phyloP scores from a whole-genome alignment of 2,888 invertebrate species.

The Oscheius sp. region DNA sequence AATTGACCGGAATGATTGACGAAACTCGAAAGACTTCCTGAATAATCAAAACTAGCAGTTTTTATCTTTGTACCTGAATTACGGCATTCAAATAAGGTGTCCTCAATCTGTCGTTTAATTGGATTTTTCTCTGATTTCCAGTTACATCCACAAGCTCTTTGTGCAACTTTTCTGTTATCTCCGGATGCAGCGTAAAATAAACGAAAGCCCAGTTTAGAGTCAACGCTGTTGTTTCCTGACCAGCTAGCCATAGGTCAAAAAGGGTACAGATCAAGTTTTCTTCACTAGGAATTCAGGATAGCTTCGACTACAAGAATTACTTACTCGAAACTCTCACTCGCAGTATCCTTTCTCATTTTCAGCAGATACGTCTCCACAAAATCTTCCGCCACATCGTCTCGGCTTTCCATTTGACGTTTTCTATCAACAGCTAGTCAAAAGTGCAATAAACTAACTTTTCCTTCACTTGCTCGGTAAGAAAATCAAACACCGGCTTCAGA shows the following conservation, averaged over 20 bases:
- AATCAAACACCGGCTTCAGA: background rate
- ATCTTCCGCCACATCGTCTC: constrained; percentile 45
- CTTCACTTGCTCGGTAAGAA: constrained; percentile 21
- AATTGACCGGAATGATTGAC: constrained; percentile 22
- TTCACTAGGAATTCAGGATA: constrained; percentile 34
- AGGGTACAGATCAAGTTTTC: constrained; percentile 42
- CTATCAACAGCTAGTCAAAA: too few relatives aligned
- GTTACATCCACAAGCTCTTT: constrained; percentile 42
- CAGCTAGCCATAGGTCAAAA: constrained; percentile 56
- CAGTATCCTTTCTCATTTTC: constrained; percentile 43
- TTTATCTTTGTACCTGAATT: constrained; percentile 33
- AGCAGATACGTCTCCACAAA: constrained; percentile 50
- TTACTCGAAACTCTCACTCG: constrained; percentile 20
- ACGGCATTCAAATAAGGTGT: constrained; percentile 49
- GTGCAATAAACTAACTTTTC: background rate
- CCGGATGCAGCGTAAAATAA: constrained; percentile 49
- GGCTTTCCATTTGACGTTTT: constrained; percentile 39
- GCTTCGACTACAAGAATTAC: too few relatives aligned
- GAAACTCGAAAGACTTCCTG: constrained; percentile 30
- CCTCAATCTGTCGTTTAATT: constrained; percentile 36
- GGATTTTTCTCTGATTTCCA: constrained; percentile 11
- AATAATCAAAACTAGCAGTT: background rate
- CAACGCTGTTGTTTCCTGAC: constrained; percentile 59
- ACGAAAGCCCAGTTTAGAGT: constrained; percentile 53
- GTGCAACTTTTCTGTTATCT: constrained; percentile 38